Base-by-base conservation (phyloP, 1,140 invertebrate species). In the Pogonomyrmex californicus region DNA sequence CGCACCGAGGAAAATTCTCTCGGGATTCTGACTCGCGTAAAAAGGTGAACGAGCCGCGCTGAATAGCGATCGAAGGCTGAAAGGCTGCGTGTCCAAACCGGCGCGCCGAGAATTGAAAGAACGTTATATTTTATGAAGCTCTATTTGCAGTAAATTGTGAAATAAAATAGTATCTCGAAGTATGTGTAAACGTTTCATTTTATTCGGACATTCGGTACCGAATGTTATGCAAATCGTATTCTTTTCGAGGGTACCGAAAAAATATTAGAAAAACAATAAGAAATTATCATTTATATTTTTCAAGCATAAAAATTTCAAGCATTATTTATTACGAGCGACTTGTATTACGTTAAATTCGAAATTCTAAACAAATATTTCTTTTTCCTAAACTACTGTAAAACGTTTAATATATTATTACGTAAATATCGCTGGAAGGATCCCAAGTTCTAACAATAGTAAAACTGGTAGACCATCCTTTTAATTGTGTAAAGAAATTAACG, bases 401-500 rank as follows among this genome's bases (percentile, higher is more conserved):
- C 17, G 33, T 78, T 62, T 78, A 78, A 49, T 63, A n/a, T 14
- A 1, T 66, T 63, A 65, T 78, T 38, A 41, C 76, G 30, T 10
- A 54, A 56, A 79, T 68, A 54, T 79, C 36, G 4, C 44, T 10
- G 6, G 5, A 51, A 38, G 36, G 33, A 23, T 49, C 9, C 23
- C 14, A 36, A 1, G 33, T 41, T n/a, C 33, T 49, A 83, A 73
- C 70, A 75, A 83, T 83, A 82, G 79, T 82, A 62, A 73, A 83
- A 75, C 54, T 73, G 9, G 68, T 83, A 60, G 79, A 83, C 68
- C 68, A 33, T 58, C 68, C 79, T 83, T 91, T 92, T 91, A 92
- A 93, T 92, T 87, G 89, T 71, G 79, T 82, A 91, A 90, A 88
- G 88, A 90, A 93, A 93, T 93, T 93, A 94, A 92, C 82, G 92